Evolutionary conservation across 2,888 invertebrate species (phyloP).

Genomic region (Torymus aiolomorphi): DNA sequence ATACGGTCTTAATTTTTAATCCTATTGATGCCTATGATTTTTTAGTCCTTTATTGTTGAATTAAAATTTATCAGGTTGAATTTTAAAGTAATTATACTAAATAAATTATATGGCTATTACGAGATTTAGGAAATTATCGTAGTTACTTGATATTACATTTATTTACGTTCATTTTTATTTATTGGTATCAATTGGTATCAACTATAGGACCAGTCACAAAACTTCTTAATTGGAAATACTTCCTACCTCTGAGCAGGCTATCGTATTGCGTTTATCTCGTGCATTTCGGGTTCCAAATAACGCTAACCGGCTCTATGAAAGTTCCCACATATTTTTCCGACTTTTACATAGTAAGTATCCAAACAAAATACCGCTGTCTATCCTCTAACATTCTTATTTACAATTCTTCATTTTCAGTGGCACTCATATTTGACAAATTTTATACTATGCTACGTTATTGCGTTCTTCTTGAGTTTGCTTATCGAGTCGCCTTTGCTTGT

Average conservation of each 20-base stretch:
- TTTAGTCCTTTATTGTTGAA: too few relatives aligned
- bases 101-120: too few relatives aligned
- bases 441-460: conserved; percentile 32
- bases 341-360: conserved; percentile 39
- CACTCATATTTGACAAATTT: background rate
- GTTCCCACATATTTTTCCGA: conserved; percentile 57
- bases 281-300: conserved; percentile 59
- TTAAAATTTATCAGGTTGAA: too few relatives aligned
- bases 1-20: too few relatives aligned
- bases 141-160: background rate
- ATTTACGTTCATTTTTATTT: background rate
- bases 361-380: background rate
- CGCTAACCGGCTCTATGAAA: conserved; percentile 44
- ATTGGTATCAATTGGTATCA: background rate
- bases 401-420: conserved; percentile 19
- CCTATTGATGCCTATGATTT: too few relatives aligned
- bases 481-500: conserved; percentile 57
- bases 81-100: too few relatives aligned
- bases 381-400: too few relatives aligned
- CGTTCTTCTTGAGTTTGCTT: conserved; percentile 54
- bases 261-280: conserved; percentile 64
- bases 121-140: too few relatives aligned
- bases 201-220: conserved; percentile 47
- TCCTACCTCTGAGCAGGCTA: conserved; percentile 62
- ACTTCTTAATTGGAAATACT: conserved; percentile 61